Evolutionary conservation across 2,888 invertebrate genomes (phyloP).

Genomic region (Tetragonisca angustula): DNA sequence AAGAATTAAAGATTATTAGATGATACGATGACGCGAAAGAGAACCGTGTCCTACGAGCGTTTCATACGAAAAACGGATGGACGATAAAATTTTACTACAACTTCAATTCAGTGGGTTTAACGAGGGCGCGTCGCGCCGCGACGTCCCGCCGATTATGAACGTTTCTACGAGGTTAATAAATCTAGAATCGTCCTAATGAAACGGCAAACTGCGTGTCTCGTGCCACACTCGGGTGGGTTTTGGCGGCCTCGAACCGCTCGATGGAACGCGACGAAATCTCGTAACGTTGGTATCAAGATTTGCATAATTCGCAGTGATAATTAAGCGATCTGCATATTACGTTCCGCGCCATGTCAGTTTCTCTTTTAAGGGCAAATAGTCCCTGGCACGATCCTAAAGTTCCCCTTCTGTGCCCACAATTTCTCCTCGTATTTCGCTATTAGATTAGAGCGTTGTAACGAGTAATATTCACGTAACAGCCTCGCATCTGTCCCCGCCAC

Average conservation of each 20-base stretch:
- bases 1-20: no score
- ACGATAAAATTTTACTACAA: neutral
- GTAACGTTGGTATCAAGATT: constrained; percentile 70
- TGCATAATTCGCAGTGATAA: constrained; percentile 77
- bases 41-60: neutral
- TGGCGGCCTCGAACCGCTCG: constrained; percentile 38
- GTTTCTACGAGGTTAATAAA: constrained; percentile 45
- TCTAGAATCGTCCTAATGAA: constrained; percentile 57
- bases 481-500: constrained; percentile 38
- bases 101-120: constrained; percentile 2
- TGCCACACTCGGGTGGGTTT: constrained; percentile 40
- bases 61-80: constrained; percentile 26
- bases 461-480: constrained; percentile 71
- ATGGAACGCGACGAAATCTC: constrained; percentile 66
- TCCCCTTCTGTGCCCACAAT: constrained; percentile 59
- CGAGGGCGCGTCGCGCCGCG: neutral
- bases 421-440: constrained; percentile 63
- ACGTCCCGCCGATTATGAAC: constrained; percentile 25
- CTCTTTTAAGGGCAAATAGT: constrained; percentile 73
- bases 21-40: neutral
- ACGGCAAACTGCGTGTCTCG: constrained; percentile 54
- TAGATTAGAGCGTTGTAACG: constrained; percentile 72
- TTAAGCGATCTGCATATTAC: constrained; percentile 77
- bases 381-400: constrained; percentile 65
- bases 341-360: constrained; percentile 62